phyloP scores from a whole-genome alignment of 2,888 invertebrate genomes.

The Conops quadrifasciatus region DNA sequence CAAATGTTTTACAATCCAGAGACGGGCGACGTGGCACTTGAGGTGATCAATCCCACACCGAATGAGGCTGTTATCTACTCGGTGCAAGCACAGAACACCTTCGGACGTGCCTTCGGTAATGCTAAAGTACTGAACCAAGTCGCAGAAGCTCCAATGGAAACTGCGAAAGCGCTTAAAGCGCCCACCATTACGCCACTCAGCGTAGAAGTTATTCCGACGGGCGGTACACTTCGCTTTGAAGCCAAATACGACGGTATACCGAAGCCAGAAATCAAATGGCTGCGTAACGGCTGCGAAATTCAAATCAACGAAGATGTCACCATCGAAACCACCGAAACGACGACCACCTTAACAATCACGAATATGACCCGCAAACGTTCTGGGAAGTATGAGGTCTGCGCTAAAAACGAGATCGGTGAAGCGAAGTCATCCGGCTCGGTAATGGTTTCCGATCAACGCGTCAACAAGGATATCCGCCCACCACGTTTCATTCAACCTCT shows the following conservation, averaged over 20 bases:
- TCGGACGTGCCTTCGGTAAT: slow-evolving; percentile 77
- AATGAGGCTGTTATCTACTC: slow-evolving; percentile 76
- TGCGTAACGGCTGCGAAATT: slow-evolving; percentile 82
- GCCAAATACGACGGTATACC: slow-evolving; percentile 79
- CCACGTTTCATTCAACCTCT: slow-evolving; percentile 79
- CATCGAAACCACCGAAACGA: slow-evolving; percentile 70
- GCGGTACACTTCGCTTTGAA: slow-evolving; percentile 74
- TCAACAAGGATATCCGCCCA: slow-evolving; percentile 72
- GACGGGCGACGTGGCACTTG: slow-evolving; percentile 72
- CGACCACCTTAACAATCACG: slow-evolving; percentile 72
- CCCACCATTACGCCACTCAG: slow-evolving; percentile 83
- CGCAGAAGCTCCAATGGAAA: slow-evolving; percentile 52
- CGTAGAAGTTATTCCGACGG: slow-evolving; percentile 76
- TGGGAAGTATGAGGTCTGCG: slow-evolving; percentile 88
- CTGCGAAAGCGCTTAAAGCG: slow-evolving; percentile 67
- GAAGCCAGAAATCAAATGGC: slow-evolving; percentile 82
- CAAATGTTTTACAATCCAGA: slow-evolving; percentile 70
- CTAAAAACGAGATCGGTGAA: slow-evolving; percentile 80
- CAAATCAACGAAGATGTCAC: slow-evolving; percentile 71
- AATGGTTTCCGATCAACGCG: slow-evolving; percentile 72
- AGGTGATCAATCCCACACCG: slow-evolving; percentile 71
- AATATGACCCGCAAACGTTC: slow-evolving; percentile 78
- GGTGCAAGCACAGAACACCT: slow-evolving; percentile 76
- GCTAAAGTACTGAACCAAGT: slow-evolving; percentile 74
- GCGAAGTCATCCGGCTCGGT: slow-evolving; percentile 84